phyloP scores from a whole-genome alignment of 2,113 vertebrate genomes.

The Ptyas mucosa region DNA sequence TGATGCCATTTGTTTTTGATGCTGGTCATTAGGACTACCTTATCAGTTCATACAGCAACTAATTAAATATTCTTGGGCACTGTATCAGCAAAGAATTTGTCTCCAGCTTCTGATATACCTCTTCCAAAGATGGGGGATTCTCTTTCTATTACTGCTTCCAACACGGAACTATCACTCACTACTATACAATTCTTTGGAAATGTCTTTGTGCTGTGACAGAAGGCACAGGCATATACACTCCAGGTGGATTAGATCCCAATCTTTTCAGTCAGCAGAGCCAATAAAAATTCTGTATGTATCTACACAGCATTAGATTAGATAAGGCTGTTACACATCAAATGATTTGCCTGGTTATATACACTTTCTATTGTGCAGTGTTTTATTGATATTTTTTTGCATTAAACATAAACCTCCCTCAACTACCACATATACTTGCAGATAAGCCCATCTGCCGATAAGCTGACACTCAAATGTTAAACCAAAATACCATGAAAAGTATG shows the following conservation, averaged over 20 bases:
- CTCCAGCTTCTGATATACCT: background rate
- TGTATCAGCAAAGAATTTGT: background rate
- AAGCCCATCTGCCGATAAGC: background rate
- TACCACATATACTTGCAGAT: background rate
- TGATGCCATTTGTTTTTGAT: background rate
- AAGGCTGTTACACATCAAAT: background rate
- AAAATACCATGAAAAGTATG: background rate
- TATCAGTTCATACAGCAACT: background rate
- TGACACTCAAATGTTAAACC: background rate
- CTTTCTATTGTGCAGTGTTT: background rate
- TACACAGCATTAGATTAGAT: background rate
- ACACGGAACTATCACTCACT: background rate
- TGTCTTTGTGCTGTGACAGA: background rate
- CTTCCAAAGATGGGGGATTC: background rate
- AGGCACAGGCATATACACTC: background rate
- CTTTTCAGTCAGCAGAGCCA: background rate
- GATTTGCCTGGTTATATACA: background rate
- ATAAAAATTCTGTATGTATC: background rate
- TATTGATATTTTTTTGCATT: background rate
- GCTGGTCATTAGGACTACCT: background rate
- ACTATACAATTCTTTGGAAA: background rate
- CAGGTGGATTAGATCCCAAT: background rate
- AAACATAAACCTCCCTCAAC: background rate
- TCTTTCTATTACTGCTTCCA: background rate
- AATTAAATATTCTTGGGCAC: background rate